A percentile compares a stretch with the other conserved stretches of the same genome.
Conservation (phyloP, 1,140 invertebrate species). For the Lasioglossum baleicum region DNA sequence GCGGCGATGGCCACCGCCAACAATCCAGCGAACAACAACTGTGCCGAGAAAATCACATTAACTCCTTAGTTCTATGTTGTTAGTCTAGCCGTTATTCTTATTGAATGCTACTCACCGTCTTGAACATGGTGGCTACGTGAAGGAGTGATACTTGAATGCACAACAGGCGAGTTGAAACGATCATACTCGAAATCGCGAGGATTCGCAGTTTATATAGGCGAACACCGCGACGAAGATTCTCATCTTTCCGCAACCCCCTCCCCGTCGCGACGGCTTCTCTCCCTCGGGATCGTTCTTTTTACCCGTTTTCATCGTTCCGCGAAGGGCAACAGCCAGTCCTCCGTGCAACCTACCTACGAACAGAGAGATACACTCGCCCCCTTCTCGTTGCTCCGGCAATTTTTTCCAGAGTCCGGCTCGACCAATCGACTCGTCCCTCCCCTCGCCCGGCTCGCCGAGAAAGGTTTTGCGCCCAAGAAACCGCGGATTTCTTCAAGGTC, state of each 20-base stretch:
- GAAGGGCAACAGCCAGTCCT: conserved; percentile 54
- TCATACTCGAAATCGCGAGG: conserved; percentile 46
- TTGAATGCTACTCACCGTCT: conserved; percentile 57
- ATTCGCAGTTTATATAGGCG: conserved; percentile 56
- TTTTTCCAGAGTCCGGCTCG: conserved; percentile 43
- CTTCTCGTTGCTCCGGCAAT: conserved; percentile 48
- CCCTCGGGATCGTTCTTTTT: conserved; percentile 17
- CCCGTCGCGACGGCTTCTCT: background rate
- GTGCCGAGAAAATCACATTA: background rate
- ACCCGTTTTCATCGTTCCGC: conserved; percentile 31
- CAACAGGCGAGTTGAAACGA: conserved; percentile 52
- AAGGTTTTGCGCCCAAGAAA: conserved; percentile 55
- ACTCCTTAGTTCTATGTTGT: too few relatives aligned
- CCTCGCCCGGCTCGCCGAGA: conserved; percentile 43
- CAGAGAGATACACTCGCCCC: conserved; percentile 35
- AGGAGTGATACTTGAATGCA: background rate
- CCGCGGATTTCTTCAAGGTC: conserved; percentile 64
- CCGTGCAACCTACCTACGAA: conserved; percentile 21
- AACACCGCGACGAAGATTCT: conserved; percentile 37
- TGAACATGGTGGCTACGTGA: conserved; percentile 64
- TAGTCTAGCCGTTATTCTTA: too few relatives aligned
- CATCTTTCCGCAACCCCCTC: conserved; percentile 26
- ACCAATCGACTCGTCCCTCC: conserved; percentile 62
- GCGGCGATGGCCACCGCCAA: conserved; percentile 64
- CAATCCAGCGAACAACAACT: conserved; percentile 61